These are phyloP conservation scores for Sebastes dallii DNA, from an alignment of 2,797 vertebrate genomes.

Conservation along the genomic window DNA sequence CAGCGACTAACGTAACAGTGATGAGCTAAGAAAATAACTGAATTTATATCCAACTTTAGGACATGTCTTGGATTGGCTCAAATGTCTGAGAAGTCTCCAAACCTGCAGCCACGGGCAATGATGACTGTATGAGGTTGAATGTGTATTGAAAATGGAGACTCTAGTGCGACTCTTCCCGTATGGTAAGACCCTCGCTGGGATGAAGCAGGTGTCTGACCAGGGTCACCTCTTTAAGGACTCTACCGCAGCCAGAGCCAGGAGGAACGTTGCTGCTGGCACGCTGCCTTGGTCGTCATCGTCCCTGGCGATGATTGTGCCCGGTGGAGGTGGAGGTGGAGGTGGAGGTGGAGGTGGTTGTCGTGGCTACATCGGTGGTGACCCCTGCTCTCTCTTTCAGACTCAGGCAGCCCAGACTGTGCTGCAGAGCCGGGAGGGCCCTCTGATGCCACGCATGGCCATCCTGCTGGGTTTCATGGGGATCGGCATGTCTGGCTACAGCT, in stretches of 20 bases:
- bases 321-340: too few relatives aligned
- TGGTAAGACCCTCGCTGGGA: constrained; percentile 42
- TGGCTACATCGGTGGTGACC: constrained; percentile 26
- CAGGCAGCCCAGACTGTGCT: constrained; percentile 74
- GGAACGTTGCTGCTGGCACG: not conserved
- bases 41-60: constrained; percentile 30
- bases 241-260: not conserved
- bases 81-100: constrained; percentile 29
- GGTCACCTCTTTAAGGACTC: constrained; percentile 39
- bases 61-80: constrained; percentile 36
- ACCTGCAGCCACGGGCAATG: not conserved
- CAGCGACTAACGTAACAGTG: not conserved
- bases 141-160: constrained; percentile 38
- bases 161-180: constrained; percentile 31
- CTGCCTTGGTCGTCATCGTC: not conserved
- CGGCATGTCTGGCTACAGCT: constrained; percentile 82
- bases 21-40: constrained; percentile 21
- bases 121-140: not conserved
- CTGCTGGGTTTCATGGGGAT: constrained; percentile 81
- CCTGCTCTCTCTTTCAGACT: constrained; percentile 77
- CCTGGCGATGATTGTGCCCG: not conserved
- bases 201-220: constrained; percentile 42
- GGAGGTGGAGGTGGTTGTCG: not conserved
- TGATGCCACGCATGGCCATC: constrained; percentile 67
- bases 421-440: constrained; percentile 63